These are phyloP conservation scores for Phaethon lepturus DNA, from an alignment of 2,113 vertebrate genomes.

Conservation along the genomic window DNA sequence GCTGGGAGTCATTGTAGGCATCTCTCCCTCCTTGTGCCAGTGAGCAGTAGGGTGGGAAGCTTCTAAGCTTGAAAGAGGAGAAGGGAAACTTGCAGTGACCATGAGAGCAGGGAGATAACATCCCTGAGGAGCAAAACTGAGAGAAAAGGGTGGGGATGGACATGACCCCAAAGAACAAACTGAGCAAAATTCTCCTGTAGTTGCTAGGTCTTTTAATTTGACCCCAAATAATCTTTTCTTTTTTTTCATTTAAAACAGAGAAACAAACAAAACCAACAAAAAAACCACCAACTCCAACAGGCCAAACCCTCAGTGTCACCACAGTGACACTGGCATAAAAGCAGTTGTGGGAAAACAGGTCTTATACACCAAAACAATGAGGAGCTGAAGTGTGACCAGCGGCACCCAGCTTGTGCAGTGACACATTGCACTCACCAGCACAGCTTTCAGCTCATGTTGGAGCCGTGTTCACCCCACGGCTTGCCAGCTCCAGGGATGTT, in stretches of 20 bases:
- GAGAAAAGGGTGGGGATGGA: background rate
- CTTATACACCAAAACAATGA: background rate
- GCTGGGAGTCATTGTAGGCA: background rate
- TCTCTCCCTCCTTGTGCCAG: background rate
- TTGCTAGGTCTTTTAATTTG: background rate
- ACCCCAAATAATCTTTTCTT: background rate
- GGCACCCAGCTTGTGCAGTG: rapidly evolving
- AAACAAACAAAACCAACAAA: background rate
- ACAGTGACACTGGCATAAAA: background rate
- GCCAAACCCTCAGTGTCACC: background rate
- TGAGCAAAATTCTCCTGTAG: background rate
- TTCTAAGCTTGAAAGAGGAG: background rate
- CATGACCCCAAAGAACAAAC: background rate
- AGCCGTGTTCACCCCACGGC: rapidly evolving
- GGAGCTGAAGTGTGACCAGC: background rate
- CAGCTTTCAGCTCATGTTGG: rapidly evolving
- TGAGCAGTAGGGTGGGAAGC: background rate
- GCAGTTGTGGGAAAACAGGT: background rate
- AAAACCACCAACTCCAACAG: background rate
- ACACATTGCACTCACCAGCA: background rate
- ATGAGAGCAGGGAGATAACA: background rate
- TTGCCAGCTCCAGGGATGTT: background rate
- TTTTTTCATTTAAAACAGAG: background rate
- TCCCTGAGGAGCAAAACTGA: background rate
- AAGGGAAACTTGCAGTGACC: background rate